Evolutionary conservation across 1,140 invertebrate genomes (phyloP), one percentile per base, ranked within the genome.

Genomic region (Zaprionus gabonicus): DNA sequence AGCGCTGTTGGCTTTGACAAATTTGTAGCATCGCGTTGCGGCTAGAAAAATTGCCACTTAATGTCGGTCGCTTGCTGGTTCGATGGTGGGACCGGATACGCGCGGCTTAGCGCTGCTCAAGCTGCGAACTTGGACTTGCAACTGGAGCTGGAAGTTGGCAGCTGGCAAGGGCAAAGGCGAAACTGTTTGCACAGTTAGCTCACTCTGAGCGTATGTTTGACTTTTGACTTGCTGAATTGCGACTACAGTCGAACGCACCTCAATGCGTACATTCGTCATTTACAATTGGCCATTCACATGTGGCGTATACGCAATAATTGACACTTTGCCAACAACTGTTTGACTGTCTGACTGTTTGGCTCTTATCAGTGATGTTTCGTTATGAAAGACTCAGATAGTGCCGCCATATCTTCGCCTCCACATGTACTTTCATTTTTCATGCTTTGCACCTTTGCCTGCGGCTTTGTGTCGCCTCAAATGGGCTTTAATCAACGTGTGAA

Each of bases 401-500:
- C 15, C 27, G 12, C 25, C 38, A 41, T 56, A 25, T 25, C 27
- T 68, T 31, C 4, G 41, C 13, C 15, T 25, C 56, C 56, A 69
- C 44, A 49, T 76, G 49, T 49, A 81, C 78, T 84, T 84, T 84
- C 81, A 80, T 85, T 85, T 84, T 84, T 81, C 63, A 81, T 81
- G 31, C 68, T 63, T 75, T 66, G 57, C 41, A 46, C n/a, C n/a
- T n/a, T 17, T 55, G 70, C 75, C 63, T 36, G 74, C 57, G 51
- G 63, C 64, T 68, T 78, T 60, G 62, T 76, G 62, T 66, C 76
- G 63, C 73, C 57, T 76, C 17, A 62, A 66, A 72, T 75, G 66
- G 65, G 51, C 51, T 73, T 74, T 86, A 86, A 87, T 87, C 86
- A 87, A 82, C 82, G 82, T 86, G 82, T 80, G 82, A 86, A 87